Base-by-base conservation (phyloP, 2,113 vertebrate species). In the Merops nubicus region DNA sequence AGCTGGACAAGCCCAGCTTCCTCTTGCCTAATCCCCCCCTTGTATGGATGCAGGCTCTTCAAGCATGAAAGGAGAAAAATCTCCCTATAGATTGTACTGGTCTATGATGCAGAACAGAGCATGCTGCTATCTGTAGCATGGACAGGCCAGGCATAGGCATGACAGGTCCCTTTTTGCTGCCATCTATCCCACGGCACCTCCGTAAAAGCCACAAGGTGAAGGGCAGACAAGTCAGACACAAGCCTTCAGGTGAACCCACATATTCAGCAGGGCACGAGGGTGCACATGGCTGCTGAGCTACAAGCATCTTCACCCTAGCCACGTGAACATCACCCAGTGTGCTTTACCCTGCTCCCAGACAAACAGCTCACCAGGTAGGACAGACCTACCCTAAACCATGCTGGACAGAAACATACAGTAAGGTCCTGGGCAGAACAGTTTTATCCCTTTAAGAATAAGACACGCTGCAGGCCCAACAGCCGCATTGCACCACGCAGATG, bases 101-200 rank as follows among this genome's bases (percentile, higher is more conserved):
- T 15, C 45, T 93, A 63, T 95, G 94, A 97, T 3, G 23, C 79
- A 94, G 88, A 97, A 51, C 88, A 88, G 79, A 92, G 67, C 63
- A 57, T 18, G 72, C 88, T 91, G 78, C 95, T 96, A 90, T 90
- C 88, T 94, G 90, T 36, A 91, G 78, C 88, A 88, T 4, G 45
- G 65, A n/a, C 53, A 69, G 53, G 36, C 57, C 60, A 92, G 53
- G 51, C 82, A 82, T 0, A 85, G 42, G 70, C 78, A 48, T 34
- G 76, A 86, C 91, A 92, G 48, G 36, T 43, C 82, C 54, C 56
- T 80, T 92, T 93, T 80, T 63, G 9, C 67, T 65, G 74, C 67
- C 54, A 50, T 54, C 76, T 88, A 34, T 93, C 90, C 94, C 40
- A 53, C 16, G 28, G 72, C 94, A 93, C 83, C 68, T 91, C 76